phyloP scores from a whole-genome alignment of 2,113 vertebrate species.

The Dasyprocta punctata region DNA sequence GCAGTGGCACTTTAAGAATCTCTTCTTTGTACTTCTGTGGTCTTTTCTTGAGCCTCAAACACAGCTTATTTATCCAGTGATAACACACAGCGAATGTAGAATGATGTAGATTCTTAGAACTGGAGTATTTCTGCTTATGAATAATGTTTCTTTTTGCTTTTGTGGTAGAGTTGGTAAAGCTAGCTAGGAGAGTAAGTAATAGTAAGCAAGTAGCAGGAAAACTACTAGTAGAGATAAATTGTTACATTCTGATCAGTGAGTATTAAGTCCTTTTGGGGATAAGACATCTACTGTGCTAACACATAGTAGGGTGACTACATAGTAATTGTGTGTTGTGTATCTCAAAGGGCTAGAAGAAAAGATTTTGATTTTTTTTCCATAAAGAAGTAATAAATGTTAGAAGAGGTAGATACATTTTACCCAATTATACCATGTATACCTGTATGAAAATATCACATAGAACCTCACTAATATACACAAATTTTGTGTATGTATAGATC shows the following conservation, averaged over 20 bases:
- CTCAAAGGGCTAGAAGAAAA: neutral
- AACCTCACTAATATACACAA: neutral
- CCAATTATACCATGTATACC: neutral
- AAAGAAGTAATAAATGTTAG: neutral
- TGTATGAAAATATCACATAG: neutral
- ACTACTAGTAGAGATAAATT: neutral
- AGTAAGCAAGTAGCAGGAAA: neutral
- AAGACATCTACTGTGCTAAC: neutral
- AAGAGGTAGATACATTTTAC: neutral
- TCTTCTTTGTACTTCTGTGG: slow-evolving; percentile 55
- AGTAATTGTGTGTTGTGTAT: too few relatives aligned
- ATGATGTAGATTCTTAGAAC: slow-evolving; percentile 49
- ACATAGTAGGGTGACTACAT: neutral
- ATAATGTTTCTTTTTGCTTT: neutral
- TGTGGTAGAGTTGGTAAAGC: neutral
- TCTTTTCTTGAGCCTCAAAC: slow-evolving; percentile 60
- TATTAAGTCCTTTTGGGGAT: neutral
- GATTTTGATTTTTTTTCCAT: neutral
- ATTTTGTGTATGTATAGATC: neutral
- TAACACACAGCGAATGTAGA: slow-evolving; percentile 34
- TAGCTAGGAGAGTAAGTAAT: neutral
- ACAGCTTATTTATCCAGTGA: neutral
- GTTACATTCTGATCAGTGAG: neutral
- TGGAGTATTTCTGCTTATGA: neutral
- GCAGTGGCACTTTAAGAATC: slow-evolving; percentile 78